Evolutionary conservation across 2,888 invertebrate genomes (phyloP).

Genomic region (Caenorhabditis uteleia): DNA sequence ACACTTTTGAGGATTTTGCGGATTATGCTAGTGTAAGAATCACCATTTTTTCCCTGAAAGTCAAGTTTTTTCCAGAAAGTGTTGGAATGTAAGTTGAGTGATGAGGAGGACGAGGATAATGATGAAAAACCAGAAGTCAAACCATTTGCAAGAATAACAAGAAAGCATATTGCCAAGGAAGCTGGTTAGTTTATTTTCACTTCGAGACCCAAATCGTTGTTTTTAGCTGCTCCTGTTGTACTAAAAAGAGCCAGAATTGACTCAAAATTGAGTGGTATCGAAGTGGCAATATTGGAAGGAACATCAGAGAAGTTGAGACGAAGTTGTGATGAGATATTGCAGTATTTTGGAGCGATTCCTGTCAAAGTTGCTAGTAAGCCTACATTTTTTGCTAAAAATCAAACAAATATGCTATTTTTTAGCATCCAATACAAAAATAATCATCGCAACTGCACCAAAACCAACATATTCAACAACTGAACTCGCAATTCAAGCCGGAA

Average conservation of each 20-base stretch:
- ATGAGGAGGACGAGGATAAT: slow-evolving; percentile 3
- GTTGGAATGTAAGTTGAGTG: slow-evolving; percentile 28
- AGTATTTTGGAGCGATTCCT: slow-evolving; percentile 47
- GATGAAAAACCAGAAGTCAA: slow-evolving; percentile 20
- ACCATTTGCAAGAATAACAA: slow-evolving; percentile 15
- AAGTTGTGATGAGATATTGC: slow-evolving; percentile 49
- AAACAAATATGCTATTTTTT: slow-evolving; percentile 1
- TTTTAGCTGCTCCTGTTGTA: slow-evolving; percentile 11
- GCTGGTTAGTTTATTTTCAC: not conserved
- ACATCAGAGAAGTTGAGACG: slow-evolving; percentile 27
- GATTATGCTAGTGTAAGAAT: slow-evolving; percentile 43
- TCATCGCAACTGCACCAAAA: slow-evolving; percentile 35
- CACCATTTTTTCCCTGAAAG: slow-evolving; percentile 14
- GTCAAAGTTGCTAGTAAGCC: slow-evolving; percentile 51
- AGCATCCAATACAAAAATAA: slow-evolving; percentile 20
- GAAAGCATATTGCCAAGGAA: slow-evolving; percentile 20
- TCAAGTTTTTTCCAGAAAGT: slow-evolving; percentile 8
- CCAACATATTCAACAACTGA: slow-evolving; percentile 27
- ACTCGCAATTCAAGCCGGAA: slow-evolving; percentile 7
- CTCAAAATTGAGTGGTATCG: slow-evolving; percentile 21
- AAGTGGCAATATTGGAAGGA: slow-evolving; percentile 35
- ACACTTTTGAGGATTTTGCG: slow-evolving; percentile 45
- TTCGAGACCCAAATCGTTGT: no score
- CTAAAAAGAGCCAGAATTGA: slow-evolving; percentile 26
- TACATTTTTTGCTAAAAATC: not conserved